Percentiles rank a stretch among this genome's conserved stretches.
Evolutionary conservation across 2,888 invertebrate genomes (phyloP).

Genomic region (Eutolmus rufibarbis): DNA sequence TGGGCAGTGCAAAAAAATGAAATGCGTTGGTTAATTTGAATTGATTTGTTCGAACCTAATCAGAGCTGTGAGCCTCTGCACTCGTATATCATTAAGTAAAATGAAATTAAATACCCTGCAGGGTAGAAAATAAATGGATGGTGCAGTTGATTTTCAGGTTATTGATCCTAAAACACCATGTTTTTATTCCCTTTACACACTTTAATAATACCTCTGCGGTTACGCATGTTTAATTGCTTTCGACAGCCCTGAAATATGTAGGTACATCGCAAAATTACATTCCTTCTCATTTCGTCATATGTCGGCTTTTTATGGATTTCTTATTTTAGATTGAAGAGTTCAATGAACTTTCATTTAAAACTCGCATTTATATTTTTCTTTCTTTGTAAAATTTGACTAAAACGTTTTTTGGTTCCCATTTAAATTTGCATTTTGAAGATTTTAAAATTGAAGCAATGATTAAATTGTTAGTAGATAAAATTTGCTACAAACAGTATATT

Average conservation of each 20-base stretch:
- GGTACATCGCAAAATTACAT: background rate
- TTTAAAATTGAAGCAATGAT: too few species aligned
- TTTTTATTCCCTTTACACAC: background rate
- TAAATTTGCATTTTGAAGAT: too few species aligned
- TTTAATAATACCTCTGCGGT: background rate
- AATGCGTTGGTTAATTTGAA: background rate
- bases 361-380: background rate
- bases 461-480: too few species aligned
- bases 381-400: background rate
- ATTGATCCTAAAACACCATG: background rate
- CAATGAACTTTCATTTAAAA: background rate
- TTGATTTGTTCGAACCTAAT: background rate
- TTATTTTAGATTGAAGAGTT: background rate
- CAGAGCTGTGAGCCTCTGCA: background rate
- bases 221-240: background rate
- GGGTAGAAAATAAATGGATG: background rate
- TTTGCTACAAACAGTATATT: too few species aligned
- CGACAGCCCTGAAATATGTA: background rate
- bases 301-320: background rate
- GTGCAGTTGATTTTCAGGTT: background rate
- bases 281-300: background rate
- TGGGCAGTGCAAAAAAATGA: background rate
- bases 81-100: background rate
- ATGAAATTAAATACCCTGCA: background rate
- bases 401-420: too few species aligned